Conservation (phyloP, 1,140 invertebrate genomes). For the Penaeus chinensis region DNA sequence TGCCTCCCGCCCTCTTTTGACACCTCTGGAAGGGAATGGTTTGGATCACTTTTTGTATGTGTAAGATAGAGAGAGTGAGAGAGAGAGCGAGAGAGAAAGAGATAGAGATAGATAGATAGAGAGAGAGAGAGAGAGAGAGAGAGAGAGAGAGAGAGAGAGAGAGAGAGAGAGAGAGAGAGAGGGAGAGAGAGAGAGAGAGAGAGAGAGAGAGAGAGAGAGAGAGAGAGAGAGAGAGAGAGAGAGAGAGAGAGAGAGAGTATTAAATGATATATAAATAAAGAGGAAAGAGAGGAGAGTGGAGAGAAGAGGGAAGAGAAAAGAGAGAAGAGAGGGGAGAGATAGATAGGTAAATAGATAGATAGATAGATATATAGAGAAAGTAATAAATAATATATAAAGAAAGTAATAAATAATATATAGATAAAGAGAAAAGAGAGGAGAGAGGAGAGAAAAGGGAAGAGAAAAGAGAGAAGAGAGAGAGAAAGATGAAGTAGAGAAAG, state of each 20-base stretch:
- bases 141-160: too few relatives aligned
- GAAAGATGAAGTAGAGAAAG: not conserved
- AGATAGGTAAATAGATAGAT: not conserved
- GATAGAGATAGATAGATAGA: too few relatives aligned
- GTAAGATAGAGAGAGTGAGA: too few relatives aligned
- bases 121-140: too few relatives aligned
- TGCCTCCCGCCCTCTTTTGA: not conserved
- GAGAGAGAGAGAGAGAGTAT: not conserved
- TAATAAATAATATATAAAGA: too few relatives aligned
- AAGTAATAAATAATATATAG: not conserved
- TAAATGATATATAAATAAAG: not conserved
- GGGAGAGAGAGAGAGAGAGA: too few relatives aligned
- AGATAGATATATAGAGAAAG: not conserved
- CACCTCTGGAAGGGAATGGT: too few relatives aligned
- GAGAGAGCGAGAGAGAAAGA: too few relatives aligned
- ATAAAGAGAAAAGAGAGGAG: constrained; percentile 10
- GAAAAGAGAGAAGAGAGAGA: constrained; percentile 15
- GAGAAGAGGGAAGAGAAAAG: not conserved
- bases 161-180: too few relatives aligned
- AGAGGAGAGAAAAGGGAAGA: not conserved
- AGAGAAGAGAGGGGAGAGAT: not conserved
- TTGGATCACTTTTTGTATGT: too few relatives aligned
- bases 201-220: not conserved
- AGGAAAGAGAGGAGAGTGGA: not conserved
- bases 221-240: not conserved